These are phyloP conservation scores for Dryomyza anilis DNA, from an alignment of 2,888 invertebrate genomes.

Conservation along the genomic window DNA sequence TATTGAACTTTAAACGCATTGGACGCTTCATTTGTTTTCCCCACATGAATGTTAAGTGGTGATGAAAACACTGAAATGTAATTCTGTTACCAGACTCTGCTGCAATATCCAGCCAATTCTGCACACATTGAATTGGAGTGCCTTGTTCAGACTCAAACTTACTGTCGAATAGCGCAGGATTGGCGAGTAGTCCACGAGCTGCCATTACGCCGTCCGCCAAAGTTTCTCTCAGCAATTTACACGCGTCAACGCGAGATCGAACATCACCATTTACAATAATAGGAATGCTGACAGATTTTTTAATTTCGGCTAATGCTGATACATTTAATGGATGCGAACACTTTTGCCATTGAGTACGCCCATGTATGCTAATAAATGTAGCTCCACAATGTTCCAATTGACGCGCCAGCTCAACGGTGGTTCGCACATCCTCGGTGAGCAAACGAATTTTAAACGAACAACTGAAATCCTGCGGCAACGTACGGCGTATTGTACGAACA, in stretches of 20 bases:
- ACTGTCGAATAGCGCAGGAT: slow-evolving; percentile 83
- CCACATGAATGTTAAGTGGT: slow-evolving; percentile 95
- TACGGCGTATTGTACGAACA: slow-evolving; percentile 75
- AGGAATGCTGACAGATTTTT: slow-evolving; percentile 71
- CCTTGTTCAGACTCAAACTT: slow-evolving; percentile 20
- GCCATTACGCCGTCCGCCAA: slow-evolving; percentile 88
- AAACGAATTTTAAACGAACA: slow-evolving; percentile 93
- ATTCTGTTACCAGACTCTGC: slow-evolving; percentile 68
- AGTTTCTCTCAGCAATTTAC: slow-evolving; percentile 69
- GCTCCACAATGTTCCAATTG: slow-evolving; percentile 85
- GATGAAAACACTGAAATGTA: slow-evolving; percentile 87
- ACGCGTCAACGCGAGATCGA: slow-evolving; percentile 74
- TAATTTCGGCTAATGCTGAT: slow-evolving; percentile 73
- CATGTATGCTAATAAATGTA: slow-evolving; percentile 89
- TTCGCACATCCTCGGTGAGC: slow-evolving; percentile 56
- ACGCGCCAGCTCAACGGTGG: slow-evolving; percentile 80
- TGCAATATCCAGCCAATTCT: slow-evolving; percentile 79
- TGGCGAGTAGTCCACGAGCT: slow-evolving; percentile 86
- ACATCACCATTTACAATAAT: slow-evolving; percentile 93
- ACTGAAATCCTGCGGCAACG: slow-evolving; percentile 74
- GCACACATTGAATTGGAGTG: slow-evolving; percentile 79
- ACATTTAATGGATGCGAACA: slow-evolving; percentile 72
- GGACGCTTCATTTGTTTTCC: slow-evolving; percentile 77
- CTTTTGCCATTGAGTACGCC: slow-evolving; percentile 83
- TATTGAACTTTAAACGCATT: slow-evolving; percentile 80